phyloP scores from a whole-genome alignment of 2,888 invertebrate species.

The Amphipyra berbera region DNA sequence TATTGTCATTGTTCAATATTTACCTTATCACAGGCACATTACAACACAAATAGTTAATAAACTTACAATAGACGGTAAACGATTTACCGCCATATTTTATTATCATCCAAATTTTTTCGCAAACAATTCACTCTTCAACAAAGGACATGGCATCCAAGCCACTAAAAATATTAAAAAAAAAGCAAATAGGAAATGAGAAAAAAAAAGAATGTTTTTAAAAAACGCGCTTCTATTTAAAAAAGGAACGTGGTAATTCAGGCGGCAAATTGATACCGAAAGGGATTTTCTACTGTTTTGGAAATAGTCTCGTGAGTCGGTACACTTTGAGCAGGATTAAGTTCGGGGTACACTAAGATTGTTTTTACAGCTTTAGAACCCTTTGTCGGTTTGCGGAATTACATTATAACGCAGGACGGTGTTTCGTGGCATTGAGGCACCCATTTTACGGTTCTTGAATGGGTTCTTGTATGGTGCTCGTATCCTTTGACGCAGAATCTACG shows the following conservation, averaged over 20 bases:
- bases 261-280: constrained; percentile 87
- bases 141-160: too few species aligned
- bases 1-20: constrained; percentile 52
- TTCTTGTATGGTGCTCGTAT: constrained; percentile 68
- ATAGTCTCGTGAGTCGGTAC: constrained; percentile 81
- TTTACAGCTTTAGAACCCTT: constrained; percentile 88
- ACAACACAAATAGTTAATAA: constrained; percentile 44
- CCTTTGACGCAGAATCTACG: constrained; percentile 81
- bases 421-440: constrained; percentile 71
- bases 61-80: constrained; percentile 42
- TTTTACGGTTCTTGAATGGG: constrained; percentile 81
- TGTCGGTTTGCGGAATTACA: constrained; percentile 82
- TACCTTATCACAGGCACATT: constrained; percentile 50
- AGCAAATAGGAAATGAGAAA: constrained; percentile 64
- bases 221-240: constrained; percentile 74
- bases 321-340: constrained; percentile 86
- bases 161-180: too few species aligned
- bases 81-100: constrained; percentile 51
- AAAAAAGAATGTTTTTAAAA: constrained; percentile 70
- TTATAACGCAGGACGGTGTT: constrained; percentile 70
- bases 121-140: constrained; percentile 50
- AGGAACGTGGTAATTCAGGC: constrained; percentile 81
- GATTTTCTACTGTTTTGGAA: constrained; percentile 89
- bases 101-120: constrained; percentile 45
- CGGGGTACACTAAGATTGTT: constrained; percentile 81